Conservation (phyloP, 2,113 vertebrate species). For the Thinocorus orbignyianus region DNA sequence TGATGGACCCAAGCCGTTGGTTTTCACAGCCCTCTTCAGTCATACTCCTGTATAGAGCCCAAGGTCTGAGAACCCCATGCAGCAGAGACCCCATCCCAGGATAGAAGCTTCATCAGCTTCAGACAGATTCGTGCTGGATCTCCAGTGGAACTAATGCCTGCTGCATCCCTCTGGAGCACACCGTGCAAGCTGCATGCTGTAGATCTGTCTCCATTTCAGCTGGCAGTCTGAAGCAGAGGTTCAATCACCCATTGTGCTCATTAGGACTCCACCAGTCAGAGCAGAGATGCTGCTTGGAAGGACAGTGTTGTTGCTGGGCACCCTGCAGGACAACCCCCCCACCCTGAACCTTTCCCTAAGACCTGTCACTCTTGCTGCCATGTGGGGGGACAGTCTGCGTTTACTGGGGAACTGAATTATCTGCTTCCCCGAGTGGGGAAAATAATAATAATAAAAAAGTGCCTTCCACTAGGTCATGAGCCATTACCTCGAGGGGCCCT, state of each 20-base stretch:
- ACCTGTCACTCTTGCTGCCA: fast-evolving
- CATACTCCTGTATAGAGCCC: background rate
- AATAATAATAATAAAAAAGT: constrained; percentile 58
- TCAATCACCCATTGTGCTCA: background rate
- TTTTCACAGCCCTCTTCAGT: background rate
- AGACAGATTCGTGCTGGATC: background rate
- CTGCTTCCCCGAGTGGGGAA: constrained; percentile 23
- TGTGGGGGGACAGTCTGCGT: background rate
- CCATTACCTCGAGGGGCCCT: constrained; percentile 67
- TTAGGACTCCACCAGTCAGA: background rate
- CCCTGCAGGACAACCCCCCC: background rate
- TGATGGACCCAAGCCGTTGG: background rate
- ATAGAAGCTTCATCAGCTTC: background rate
- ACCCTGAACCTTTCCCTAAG: background rate
- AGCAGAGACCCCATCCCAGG: background rate
- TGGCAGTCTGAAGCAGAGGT: background rate
- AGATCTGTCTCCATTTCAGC: background rate
- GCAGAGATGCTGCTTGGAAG: background rate
- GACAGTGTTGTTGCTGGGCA: background rate
- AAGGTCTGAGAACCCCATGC: background rate
- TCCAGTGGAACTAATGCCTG: background rate
- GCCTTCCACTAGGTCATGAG: constrained; percentile 57
- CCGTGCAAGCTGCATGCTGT: background rate
- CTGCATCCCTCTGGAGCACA: background rate
- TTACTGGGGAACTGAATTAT: background rate